Percentiles rank a stretch among this genome's conserved stretches.
Evolutionary conservation across 2,888 invertebrate genomes (phyloP).

Genomic region (Malthinus seriepunctatus): DNA sequence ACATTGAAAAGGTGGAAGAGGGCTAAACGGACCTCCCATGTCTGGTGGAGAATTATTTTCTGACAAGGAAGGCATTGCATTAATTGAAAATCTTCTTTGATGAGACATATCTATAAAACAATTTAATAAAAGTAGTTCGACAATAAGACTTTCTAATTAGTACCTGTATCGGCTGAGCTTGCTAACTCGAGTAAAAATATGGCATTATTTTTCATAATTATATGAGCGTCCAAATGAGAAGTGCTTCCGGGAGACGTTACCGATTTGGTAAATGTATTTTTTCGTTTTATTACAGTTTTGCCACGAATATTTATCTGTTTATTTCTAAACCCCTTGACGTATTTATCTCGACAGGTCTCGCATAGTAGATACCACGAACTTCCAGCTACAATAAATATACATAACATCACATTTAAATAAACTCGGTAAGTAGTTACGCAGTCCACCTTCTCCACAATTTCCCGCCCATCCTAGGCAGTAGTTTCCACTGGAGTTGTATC

Average conservation of each 20-base stretch:
- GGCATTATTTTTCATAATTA: constrained; percentile 90
- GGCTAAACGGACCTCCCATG: constrained; percentile 58
- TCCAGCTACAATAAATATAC: constrained; percentile 53
- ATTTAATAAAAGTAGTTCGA: neutral
- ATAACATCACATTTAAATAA: constrained; percentile 46
- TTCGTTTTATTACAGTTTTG: constrained; percentile 46
- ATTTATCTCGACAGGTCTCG: constrained; percentile 85
- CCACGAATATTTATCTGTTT: constrained; percentile 50
- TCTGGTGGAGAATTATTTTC: constrained; percentile 63
- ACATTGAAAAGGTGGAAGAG: constrained; percentile 64
- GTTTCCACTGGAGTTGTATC: constrained; percentile 89
- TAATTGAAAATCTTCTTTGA: constrained; percentile 46
- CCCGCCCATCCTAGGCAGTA: constrained; percentile 90
- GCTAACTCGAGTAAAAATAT: constrained; percentile 90
- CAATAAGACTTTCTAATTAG: neutral
- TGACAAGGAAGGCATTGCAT: constrained; percentile 58
- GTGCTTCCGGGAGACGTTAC: constrained; percentile 45
- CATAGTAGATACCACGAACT: constrained; percentile 93
- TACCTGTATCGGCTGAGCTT: constrained; percentile 66
- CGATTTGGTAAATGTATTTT: constrained; percentile 38
- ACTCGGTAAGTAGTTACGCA: constrained; percentile 56
- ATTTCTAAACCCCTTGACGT: constrained; percentile 54
- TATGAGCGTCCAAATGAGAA: constrained; percentile 56
- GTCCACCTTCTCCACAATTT: constrained; percentile 84
- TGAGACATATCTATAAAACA: constrained; percentile 34